Base-by-base conservation (phyloP, 2,797 vertebrate genomes). In the Sarcoramphus papa region DNA sequence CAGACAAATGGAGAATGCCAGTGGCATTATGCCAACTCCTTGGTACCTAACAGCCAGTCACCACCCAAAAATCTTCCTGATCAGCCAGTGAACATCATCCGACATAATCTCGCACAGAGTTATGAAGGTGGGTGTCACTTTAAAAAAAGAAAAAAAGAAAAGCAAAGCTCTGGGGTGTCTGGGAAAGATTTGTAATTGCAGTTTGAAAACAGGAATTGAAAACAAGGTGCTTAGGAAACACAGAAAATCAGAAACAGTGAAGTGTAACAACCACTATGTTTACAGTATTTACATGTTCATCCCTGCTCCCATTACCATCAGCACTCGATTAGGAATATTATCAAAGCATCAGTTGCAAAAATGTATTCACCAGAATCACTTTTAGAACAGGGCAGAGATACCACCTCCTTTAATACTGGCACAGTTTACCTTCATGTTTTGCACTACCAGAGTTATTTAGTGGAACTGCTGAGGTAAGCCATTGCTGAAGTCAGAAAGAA, bases 11-110 rank as follows among this genome's bases (percentile, higher is more conserved):
- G 96, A 13, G 98, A 98, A 48, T 98, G 98, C 90, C 98, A 98
- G 67, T 99, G 99, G 99, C 98, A 98, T 91, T 98, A 97, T 5
- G 86, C 98, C 93, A 98, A 97, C 96, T 79, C 98, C 45, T 93
- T 98, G 33, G 95, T 98, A 41, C 96, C 98, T 35, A 92, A 90
- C 95, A 92, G 97, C 96, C 98, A 97, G 45, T 88, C 98, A 9
- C 92, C 98, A 24, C 92, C 97, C 77, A 99, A 98, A 97, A 94
- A n/a, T 84, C 97, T 97, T 41, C 93, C 98, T 0, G 97, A 98
- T 87, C 98, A 97, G 28, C 97, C 98, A 2, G 89, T 81, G 63
- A 98, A 85, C 97, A 91, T 96, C 63, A 96, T 94, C 59, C 97
- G 96, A 70, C 98, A 98, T 63, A 88, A 96, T 84, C 96, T 98